Percentiles rank a stretch among this genome's conserved stretches.
Conservation (phyloP, 30 jellyfish, hydroid and myxozoan species). For the Pelagia noctiluca region DNA sequence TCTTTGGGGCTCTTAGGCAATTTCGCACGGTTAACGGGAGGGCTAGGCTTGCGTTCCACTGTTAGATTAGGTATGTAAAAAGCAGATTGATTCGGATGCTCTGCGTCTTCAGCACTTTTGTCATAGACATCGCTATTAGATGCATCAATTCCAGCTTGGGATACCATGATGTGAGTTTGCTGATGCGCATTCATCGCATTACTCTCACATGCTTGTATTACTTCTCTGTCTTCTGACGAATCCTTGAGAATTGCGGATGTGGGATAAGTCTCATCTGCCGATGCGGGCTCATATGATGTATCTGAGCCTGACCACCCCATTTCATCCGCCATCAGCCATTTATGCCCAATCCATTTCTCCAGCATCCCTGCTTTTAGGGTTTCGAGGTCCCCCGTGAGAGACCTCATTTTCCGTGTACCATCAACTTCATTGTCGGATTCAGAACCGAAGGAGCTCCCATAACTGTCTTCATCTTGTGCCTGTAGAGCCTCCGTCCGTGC, state of each 20-base stretch:
- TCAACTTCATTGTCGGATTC: conserved; percentile 47
- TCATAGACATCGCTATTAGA: too few species aligned
- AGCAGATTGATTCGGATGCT: conserved; percentile 59
- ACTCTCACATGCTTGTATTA: too few species aligned
- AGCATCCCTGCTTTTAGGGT: conserved; percentile 45
- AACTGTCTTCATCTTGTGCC: conserved; percentile 15
- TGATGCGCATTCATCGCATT: too few species aligned
- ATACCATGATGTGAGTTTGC: conserved; percentile 34
- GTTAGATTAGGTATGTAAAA: conserved; percentile 56
- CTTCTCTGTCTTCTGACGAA: too few species aligned
- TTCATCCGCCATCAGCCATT: conserved; percentile 34
- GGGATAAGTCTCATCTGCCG: background rate
- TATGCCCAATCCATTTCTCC: conserved; percentile 68
- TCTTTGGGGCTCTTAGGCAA: background rate
- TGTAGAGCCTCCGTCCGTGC: conserved; percentile 54
- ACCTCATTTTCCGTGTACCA: conserved; percentile 43
- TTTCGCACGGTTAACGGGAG: conserved; percentile 6
- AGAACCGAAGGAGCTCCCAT: conserved; percentile 59
- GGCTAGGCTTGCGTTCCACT: background rate
- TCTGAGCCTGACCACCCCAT: conserved; percentile 59
- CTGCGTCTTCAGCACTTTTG: background rate
- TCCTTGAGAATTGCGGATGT: background rate
- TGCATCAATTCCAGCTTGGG: conserved; percentile 71
- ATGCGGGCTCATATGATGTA: conserved; percentile 48
- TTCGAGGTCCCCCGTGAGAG: too few species aligned